Conservation (phyloP, 2,113 vertebrate genomes). For the Pavo muticus region DNA sequence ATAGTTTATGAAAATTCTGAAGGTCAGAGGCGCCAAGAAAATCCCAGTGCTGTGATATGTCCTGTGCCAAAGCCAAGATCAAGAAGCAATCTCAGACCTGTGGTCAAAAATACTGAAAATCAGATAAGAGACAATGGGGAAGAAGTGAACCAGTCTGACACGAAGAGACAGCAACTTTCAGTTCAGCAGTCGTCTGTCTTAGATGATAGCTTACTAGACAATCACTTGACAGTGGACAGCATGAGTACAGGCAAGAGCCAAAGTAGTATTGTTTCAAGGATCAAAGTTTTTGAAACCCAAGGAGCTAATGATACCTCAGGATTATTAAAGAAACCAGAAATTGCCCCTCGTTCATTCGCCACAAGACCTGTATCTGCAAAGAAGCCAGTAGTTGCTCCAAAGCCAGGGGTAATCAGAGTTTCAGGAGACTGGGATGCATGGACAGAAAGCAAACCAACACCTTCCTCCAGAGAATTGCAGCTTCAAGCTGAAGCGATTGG, state of each 20-base stretch:
- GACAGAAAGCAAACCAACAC: constrained; percentile 62
- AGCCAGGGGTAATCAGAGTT: constrained; percentile 73
- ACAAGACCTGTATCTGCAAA: constrained; percentile 78
- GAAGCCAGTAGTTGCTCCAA: constrained; percentile 84
- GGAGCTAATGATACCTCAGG: constrained; percentile 67
- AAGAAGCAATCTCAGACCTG: constrained; percentile 81
- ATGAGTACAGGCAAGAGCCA: constrained; percentile 86
- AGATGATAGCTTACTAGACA: constrained; percentile 71
- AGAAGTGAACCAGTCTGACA: constrained; percentile 5
- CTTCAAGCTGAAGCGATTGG: constrained; percentile 39
- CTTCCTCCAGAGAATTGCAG: constrained; percentile 63
- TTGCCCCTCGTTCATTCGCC: constrained; percentile 78
- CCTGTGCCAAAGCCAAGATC: constrained; percentile 91
- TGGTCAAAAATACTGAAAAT: constrained; percentile 74
- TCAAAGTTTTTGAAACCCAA: constrained; percentile 92
- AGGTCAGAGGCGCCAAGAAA: constrained; percentile 68
- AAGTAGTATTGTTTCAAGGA: constrained; percentile 85
- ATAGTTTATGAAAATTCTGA: constrained; percentile 70
- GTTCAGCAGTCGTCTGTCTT: constrained; percentile 73
- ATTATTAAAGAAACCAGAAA: constrained; percentile 80
- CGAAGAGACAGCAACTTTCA: constrained; percentile 35
- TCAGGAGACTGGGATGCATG: constrained; percentile 76
- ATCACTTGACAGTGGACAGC: constrained; percentile 61
- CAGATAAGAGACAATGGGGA: constrained; percentile 68
- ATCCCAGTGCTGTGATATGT: constrained; percentile 69